Conservation (phyloP, 2,888 invertebrate genomes). For the Eumacrocentrus americanus region DNA sequence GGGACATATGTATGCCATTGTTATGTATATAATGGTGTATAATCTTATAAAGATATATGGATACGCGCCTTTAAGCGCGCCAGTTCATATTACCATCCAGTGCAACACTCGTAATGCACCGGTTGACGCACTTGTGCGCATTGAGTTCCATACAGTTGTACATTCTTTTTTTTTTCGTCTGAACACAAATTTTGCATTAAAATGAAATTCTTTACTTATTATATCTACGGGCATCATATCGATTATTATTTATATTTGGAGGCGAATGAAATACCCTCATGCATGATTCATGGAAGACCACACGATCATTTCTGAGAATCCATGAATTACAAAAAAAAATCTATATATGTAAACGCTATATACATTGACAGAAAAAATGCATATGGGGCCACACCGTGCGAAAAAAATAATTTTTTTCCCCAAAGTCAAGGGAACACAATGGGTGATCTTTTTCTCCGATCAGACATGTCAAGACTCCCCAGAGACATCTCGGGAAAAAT, state of each 20-base stretch:
- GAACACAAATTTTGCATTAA: neutral
- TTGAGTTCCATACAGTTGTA: neutral
- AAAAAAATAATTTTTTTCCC: neutral
- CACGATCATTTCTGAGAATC: neutral
- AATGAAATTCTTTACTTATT: neutral
- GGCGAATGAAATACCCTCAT: conserved; percentile 6
- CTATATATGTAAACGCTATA: neutral
- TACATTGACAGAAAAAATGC: conserved; percentile 7
- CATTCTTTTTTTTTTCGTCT: neutral
- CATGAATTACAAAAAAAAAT: neutral
- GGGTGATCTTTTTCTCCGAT: neutral
- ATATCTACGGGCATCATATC: neutral
- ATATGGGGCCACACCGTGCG: neutral
- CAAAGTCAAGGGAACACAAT: neutral
- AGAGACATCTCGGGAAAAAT: conserved; percentile 21
- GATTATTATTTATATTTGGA: conserved; percentile 10
- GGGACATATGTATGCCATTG: conserved; percentile 27
- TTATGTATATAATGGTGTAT: conserved; percentile 25
- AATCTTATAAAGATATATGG: conserved; percentile 25
- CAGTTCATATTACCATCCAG: neutral
- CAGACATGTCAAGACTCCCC: conserved; percentile 15
- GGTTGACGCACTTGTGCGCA: neutral
- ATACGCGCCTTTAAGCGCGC: conserved; percentile 17
- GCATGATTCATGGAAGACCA: conserved; percentile 8
- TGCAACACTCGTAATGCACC: conserved; percentile 10